Evolutionary conservation across 2,888 invertebrate genomes (phyloP).

Genomic region (Agrotis segetum): DNA sequence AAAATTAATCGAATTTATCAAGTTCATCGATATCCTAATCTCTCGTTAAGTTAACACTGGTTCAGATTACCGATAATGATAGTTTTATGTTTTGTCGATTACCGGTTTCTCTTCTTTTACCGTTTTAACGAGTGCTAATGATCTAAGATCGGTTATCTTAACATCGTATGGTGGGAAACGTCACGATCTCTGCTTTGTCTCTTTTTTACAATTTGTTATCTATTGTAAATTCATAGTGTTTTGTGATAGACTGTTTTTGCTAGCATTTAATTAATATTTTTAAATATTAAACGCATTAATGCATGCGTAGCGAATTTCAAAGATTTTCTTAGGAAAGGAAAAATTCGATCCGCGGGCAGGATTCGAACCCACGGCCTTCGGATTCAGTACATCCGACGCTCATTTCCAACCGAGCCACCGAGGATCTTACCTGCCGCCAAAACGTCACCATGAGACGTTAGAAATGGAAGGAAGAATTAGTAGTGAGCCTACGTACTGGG

Average conservation of each 20-base stretch:
- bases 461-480: too few relatives aligned
- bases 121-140: slow-evolving; percentile 58
- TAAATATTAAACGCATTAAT: too few relatives aligned
- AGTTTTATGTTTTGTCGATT: slow-evolving; percentile 49
- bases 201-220: slow-evolving; percentile 15
- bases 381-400: too few relatives aligned
- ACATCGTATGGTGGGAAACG: slow-evolving; percentile 51
- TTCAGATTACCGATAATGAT: slow-evolving; percentile 60
- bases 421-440: too few relatives aligned
- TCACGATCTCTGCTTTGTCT: slow-evolving; percentile 25
- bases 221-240: neutral
- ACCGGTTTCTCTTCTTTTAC: slow-evolving; percentile 42
- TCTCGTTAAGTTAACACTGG: slow-evolving; percentile 56
- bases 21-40: slow-evolving; percentile 53
- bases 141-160: slow-evolving; percentile 52
- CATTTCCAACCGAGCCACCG: too few relatives aligned
- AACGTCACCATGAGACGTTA: too few relatives aligned
- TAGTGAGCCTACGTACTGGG: too few relatives aligned
- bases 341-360: too few relatives aligned
- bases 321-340: too few relatives aligned
- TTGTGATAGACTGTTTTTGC: slow-evolving; percentile 7
- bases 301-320: too few relatives aligned
- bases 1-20: slow-evolving; percentile 54
- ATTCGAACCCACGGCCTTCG: too few relatives aligned
- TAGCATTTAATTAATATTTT: too few relatives aligned